Evolutionary conservation across 1,140 invertebrate species (phyloP).

Genomic region (Cydia fagiglandana): DNA sequence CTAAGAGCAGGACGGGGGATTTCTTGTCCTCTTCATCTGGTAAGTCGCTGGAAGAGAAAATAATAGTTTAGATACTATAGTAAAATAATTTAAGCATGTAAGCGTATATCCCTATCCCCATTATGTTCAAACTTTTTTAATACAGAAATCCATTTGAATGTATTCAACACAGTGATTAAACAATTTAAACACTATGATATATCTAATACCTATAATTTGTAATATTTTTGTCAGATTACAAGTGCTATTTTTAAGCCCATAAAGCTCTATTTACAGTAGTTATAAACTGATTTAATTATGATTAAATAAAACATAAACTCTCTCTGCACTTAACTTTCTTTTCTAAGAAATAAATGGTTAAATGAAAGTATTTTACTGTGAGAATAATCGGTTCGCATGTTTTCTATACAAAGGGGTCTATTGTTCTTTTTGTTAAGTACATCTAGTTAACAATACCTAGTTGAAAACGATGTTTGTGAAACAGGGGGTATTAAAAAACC

Average conservation of each 20-base stretch:
- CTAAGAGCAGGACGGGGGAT: conserved; percentile 70
- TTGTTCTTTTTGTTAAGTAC: conserved; percentile 12
- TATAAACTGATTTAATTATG: neutral
- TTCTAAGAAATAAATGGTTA: conserved; percentile 15
- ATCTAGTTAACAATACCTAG: conserved; percentile 10
- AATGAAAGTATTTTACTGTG: conserved; percentile 22
- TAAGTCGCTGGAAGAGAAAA: conserved; percentile 66
- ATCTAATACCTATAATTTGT: neutral
- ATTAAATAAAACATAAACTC: neutral
- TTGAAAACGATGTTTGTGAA: conserved; percentile 9
- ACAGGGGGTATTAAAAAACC: conserved; percentile 21
- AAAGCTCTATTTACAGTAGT: neutral
- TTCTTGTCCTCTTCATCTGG: conserved; percentile 75
- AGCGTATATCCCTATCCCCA: neutral
- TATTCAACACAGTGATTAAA: no score
- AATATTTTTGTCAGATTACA: neutral
- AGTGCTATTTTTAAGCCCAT: neutral
- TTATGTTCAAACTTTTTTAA: neutral
- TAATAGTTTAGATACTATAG: conserved; percentile 7
- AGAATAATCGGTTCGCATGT: conserved; percentile 20
- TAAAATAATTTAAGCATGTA: neutral
- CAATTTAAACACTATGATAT: no score
- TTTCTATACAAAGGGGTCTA: conserved; percentile 1
- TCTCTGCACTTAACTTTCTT: conserved; percentile 24
- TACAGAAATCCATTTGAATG: no score